Percentiles rank a stretch among this genome's conserved stretches.
phyloP scores from a whole-genome alignment of 2,888 invertebrate species.

The Coelopa pilipes region DNA sequence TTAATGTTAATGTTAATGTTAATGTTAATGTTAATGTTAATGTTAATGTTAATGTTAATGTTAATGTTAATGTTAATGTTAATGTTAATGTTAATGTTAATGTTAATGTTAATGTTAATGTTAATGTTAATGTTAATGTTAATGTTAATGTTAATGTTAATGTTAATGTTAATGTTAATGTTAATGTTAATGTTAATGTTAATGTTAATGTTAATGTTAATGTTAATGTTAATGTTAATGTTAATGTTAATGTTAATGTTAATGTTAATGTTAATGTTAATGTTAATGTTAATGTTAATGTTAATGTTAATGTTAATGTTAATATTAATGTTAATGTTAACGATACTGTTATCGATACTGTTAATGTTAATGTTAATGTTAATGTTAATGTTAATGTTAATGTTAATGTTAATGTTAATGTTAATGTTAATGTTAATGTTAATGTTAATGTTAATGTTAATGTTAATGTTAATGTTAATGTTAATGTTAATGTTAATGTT shows the following conservation, averaged over 20 bases:
- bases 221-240: conserved; percentile 7
- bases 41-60: conserved; percentile 14
- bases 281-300: conserved; percentile 4
- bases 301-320: conserved; percentile 1
- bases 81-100: conserved; percentile 10
- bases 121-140: conserved; percentile 7
- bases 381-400: conserved; percentile 4
- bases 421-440: conserved; percentile 7
- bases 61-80: conserved; percentile 14
- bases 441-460: conserved; percentile 4
- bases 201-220: conserved; percentile 1
- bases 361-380: conserved; percentile 7
- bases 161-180: conserved; percentile 2
- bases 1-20: conserved; percentile 14
- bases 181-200: neutral
- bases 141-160: conserved; percentile 4
- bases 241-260: conserved; percentile 6
- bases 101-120: conserved; percentile 7
- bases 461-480: conserved; percentile 7
- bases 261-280: conserved; percentile 4
- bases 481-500: conserved; percentile 7
- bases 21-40: conserved; percentile 14
- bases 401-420: conserved; percentile 4
- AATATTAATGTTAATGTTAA: conserved; percentile 5
- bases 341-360: neutral